Conservation (phyloP, 2,888 invertebrate genomes). For the Chloroclysta siterata region DNA sequence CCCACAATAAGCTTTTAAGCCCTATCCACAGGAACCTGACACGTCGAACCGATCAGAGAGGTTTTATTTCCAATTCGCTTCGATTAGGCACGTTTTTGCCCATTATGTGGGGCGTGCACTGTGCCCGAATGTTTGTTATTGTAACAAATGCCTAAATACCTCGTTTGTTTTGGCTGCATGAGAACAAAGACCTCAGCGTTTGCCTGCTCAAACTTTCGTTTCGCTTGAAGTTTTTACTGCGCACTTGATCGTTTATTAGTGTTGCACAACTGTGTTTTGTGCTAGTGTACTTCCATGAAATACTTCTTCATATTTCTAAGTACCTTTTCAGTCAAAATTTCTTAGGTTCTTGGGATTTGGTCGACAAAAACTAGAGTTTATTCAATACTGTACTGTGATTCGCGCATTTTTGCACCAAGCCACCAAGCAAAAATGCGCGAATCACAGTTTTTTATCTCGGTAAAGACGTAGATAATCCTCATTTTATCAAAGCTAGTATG, state of each 20-base stretch:
- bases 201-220: conserved; percentile 61
- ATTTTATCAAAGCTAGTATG: background rate
- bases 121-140: conserved; percentile 73
- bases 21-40: conserved; percentile 63
- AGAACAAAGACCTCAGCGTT: conserved; percentile 77
- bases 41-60: conserved; percentile 62
- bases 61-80: conserved; percentile 63
- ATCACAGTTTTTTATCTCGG: background rate
- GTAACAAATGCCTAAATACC: conserved; percentile 74
- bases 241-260: conserved; percentile 58
- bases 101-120: conserved; percentile 52
- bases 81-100: conserved; percentile 74
- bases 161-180: conserved; percentile 77
- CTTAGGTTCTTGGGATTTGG: background rate
- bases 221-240: conserved; percentile 71
- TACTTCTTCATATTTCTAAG: conserved; percentile 37
- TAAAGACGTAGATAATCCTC: background rate
- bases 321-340: background rate
- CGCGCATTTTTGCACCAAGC: too few relatives aligned
- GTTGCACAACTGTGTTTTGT: conserved; percentile 55
- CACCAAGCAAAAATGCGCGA: background rate
- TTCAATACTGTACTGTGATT: background rate
- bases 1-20: conserved; percentile 74
- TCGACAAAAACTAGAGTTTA: background rate
- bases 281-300: conserved; percentile 43